Evolutionary conservation across 2,797 vertebrate genomes (phyloP).

Genomic region (Hippoglossus hippoglossus): DNA sequence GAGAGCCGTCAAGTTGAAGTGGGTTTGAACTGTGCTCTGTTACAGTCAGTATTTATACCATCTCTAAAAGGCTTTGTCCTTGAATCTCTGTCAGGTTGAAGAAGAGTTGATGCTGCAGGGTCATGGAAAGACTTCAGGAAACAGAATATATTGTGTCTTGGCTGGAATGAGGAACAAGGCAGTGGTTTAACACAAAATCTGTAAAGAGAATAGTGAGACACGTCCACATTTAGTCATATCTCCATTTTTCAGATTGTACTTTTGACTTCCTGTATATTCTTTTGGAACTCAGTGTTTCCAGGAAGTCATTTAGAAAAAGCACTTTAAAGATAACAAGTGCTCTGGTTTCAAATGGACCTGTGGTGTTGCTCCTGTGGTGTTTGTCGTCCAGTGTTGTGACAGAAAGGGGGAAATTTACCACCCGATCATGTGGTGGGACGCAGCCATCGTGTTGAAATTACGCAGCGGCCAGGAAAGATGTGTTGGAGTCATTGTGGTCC

Average conservation of each 20-base stretch:
- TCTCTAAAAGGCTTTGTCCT: background rate
- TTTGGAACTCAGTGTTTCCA: constrained; percentile 17
- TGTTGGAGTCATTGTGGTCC: constrained; percentile 19
- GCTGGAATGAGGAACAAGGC: constrained; percentile 38
- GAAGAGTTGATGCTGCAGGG: background rate
- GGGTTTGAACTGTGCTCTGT: background rate
- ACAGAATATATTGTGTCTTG: background rate
- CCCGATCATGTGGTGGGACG: background rate
- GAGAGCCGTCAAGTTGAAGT: background rate
- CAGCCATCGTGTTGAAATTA: constrained; percentile 1
- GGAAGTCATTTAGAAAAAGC: constrained; percentile 40
- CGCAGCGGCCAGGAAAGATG: constrained; percentile 21
- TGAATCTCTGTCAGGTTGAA: background rate
- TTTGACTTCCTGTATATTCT: background rate
- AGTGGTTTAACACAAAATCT: background rate
- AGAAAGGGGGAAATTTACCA: constrained; percentile 6
- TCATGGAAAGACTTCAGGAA: constrained; percentile 13
- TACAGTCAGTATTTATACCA: background rate
- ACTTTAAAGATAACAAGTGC: background rate
- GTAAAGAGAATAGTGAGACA: too few relatives aligned
- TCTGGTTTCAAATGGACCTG: constrained; percentile 45
- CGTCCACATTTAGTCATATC: background rate
- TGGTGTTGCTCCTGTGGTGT: constrained; percentile 27
- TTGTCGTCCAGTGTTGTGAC: background rate
- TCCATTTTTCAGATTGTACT: background rate